Evolutionary conservation across 2,888 invertebrate genomes (phyloP).

Genomic region (Griposia aprilina): DNA sequence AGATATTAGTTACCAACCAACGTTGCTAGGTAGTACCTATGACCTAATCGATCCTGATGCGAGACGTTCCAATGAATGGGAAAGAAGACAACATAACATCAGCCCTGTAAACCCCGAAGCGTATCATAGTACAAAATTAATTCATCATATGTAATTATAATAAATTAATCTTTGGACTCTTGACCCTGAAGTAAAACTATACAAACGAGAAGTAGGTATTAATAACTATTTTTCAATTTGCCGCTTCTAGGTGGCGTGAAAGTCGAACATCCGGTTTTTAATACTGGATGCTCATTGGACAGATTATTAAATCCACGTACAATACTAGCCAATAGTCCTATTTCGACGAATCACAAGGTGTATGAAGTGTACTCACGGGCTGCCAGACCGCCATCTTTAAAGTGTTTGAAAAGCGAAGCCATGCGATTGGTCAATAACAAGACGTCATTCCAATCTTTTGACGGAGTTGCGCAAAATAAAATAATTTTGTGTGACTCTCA

Average conservation of each 20-base stretch:
- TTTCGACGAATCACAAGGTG: slow-evolving; percentile 80
- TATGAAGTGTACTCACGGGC: slow-evolving; percentile 75
- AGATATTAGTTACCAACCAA: slow-evolving; percentile 17
- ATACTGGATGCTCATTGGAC: slow-evolving; percentile 74
- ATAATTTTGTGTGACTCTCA: slow-evolving; percentile 83
- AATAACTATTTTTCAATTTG: slow-evolving; percentile 68
- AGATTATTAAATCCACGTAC: slow-evolving; percentile 49
- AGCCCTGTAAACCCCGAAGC: neutral
- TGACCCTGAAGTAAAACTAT: slow-evolving; percentile 31
- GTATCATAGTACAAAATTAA: neutral
- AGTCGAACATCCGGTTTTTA: slow-evolving; percentile 70
- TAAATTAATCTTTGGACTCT: slow-evolving; percentile 30
- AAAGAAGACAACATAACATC: neutral
- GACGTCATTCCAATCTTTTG: slow-evolving; percentile 86
- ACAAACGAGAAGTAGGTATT: neutral
- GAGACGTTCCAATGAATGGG: neutral
- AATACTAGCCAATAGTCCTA: slow-evolving; percentile 75
- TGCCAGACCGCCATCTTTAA: slow-evolving; percentile 82
- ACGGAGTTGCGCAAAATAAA: slow-evolving; percentile 89
- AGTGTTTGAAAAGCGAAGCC: slow-evolving; percentile 78
- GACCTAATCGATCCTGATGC: neutral
- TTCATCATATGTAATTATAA: neutral
- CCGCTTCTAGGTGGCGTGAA: slow-evolving; percentile 78
- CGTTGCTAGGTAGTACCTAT: neutral
- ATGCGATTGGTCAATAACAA: slow-evolving; percentile 82